Evolutionary conservation across 2,888 invertebrate genomes (phyloP), one percentile per base, ranked within the genome.

Genomic region (Drosophila mayaguana): DNA sequence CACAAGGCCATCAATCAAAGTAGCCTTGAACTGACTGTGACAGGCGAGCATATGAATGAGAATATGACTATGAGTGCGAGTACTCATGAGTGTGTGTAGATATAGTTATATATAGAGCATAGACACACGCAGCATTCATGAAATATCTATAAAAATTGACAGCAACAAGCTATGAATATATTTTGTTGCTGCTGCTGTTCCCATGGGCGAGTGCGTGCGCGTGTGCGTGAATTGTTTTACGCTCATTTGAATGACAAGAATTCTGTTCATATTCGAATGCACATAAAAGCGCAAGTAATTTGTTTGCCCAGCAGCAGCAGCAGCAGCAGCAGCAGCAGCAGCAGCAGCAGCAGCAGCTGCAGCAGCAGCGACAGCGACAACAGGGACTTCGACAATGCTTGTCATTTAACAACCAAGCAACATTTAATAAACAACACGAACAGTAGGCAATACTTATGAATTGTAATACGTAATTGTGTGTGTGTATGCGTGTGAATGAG

Each of bases 171-270:
- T 11, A 56, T 56, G 43, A 56, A 43, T 56, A 32, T 60, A 50
- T 57, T 65, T 28, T 28, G 28, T 28, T 32, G 57, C 9, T 64
- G 53, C 48, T 61, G 63, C 14, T 65, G 43, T 16, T 64, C 43
- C 45, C 68, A 63, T 46, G 57, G 46, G 40, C 40, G 61, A 55
- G 38, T 74, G 81, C 73, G 78, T 75, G 78, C 72, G 63, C 78
- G 82, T 78, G 78, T 78, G 65, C 78, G 82, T 87, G 89, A 80
- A 79, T 77, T 77, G 72, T 69, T 72, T 48, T 51, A 71, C 64
- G 81, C 75, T 75, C 72, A 88, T 83, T 88, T 88, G 77, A 80
- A 80, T 88, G 80, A 69, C 72, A 75, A 73, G 80, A 83, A 83
- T 80, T 80, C 43, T 54, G 36, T 40, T 64, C 54, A 62, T 59